These are phyloP conservation scores for Bruchidius siliquastri DNA, from an alignment of 2,888 invertebrate genomes.

Conservation along the genomic window DNA sequence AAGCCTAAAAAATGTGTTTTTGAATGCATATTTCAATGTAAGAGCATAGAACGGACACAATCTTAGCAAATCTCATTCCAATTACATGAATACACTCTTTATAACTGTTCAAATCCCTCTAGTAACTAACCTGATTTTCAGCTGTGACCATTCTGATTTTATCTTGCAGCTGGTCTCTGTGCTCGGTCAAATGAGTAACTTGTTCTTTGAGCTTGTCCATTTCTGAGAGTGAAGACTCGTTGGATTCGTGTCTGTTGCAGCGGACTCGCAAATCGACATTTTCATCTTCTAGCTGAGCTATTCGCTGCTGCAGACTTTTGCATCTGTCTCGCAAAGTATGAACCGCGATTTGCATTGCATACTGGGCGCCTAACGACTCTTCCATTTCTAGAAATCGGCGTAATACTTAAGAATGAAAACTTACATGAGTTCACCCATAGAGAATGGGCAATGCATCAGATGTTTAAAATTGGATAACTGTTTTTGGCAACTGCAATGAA, in stretches of 20 bases:
- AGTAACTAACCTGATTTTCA: constrained; percentile 71
- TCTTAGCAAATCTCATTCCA: too few relatives aligned
- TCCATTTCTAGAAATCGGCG: constrained; percentile 29
- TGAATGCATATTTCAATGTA: too few relatives aligned
- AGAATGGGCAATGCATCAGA: neutral
- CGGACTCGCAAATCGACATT: constrained; percentile 60
- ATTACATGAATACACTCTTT: too few relatives aligned
- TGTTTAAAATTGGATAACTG: neutral
- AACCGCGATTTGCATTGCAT: constrained; percentile 69
- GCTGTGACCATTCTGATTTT: constrained; percentile 76
- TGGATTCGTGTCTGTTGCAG: constrained; percentile 30
- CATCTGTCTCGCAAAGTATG: constrained; percentile 81
- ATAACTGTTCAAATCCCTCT: too few relatives aligned
- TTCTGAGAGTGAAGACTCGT: constrained; percentile 28
- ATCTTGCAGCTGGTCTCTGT: constrained; percentile 71
- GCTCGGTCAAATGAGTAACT: constrained; percentile 65
- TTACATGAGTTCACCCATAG: neutral
- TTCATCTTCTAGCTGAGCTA: constrained; percentile 69
- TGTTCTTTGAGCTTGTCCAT: constrained; percentile 26
- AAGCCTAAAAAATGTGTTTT: too few relatives aligned
- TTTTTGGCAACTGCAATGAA: neutral
- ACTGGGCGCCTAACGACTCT: constrained; percentile 44
- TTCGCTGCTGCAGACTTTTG: constrained; percentile 66
- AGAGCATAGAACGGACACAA: too few relatives aligned
- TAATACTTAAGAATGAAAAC: neutral